Base-by-base conservation (phyloP, 2,888 invertebrate species). In the Emesis russula region DNA sequence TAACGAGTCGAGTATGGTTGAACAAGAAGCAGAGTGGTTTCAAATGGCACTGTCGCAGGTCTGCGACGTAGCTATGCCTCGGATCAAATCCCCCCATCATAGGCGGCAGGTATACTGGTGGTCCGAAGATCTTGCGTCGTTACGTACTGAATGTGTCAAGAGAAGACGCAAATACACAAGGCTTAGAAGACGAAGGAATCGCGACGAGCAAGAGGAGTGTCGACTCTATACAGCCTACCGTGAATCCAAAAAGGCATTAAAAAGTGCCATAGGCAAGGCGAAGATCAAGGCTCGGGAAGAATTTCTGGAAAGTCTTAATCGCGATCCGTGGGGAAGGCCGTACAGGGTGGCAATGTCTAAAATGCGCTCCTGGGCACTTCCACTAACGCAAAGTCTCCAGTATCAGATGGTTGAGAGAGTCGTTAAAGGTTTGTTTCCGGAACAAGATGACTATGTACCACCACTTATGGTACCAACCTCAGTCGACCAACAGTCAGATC, bases 281-380 rank as follows among this genome's bases (percentile, higher is more conserved):
- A 58, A 58, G 18, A 18, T 58, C n/a, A 15, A 58, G 18, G 58
- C 58, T 15, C 18, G 58, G 6, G 58, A 58, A 15, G 58, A 58
- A 18, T n/a, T 58, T 15, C 58, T 58, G n/a, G 58, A 58, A n/a
- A 58, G 73, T 0, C 73, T 78, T 0, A 38, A 81, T 1, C 31
- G 33, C 83, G 25, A 25, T 25, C 25, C 25, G 25, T 25, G 25
- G 25, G 25, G 25, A 25, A 25, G 25, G 25, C 25, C 86, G 0
- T 86, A 86, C 36, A 73, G 48, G 18, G n/a, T 48, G 5, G 79
- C 79, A 5, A 41, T 66, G n/a, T 6, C 31, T 0, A 82, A 87
- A 15, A 44, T 87, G 4, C 76, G 86, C 13, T 66, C 80, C 2
- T 15, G 73, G 36, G 73, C 81, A 3, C 86, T 77, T 0, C 86